Evolutionary conservation across 1,140 invertebrate species (phyloP).

Genomic region (Hestina assimilis): DNA sequence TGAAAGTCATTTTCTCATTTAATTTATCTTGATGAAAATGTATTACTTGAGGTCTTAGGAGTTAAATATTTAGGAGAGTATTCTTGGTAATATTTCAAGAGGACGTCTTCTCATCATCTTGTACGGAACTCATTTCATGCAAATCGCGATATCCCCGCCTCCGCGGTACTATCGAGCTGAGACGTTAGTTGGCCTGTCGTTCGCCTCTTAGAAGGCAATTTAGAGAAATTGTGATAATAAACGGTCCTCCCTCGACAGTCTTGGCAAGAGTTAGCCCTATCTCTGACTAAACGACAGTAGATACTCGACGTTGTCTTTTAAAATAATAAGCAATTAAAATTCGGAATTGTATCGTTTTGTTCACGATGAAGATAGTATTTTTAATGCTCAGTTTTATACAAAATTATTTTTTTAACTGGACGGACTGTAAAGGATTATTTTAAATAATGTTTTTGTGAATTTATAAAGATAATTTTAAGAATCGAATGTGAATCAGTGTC

Average conservation of each 20-base stretch:
- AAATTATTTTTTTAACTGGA: too few relatives aligned
- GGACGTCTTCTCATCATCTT: slow-evolving; percentile 14
- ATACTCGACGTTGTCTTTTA: slow-evolving; percentile 47
- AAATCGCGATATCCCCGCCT: slow-evolving; percentile 42
- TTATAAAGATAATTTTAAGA: too few relatives aligned
- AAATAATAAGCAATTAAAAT: slow-evolving; percentile 60
- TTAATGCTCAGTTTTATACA: too few relatives aligned
- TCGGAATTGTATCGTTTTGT: slow-evolving; percentile 37
- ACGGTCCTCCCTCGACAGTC: slow-evolving; percentile 16
- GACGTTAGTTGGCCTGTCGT: slow-evolving; percentile 22
- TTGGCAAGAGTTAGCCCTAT: slow-evolving; percentile 34
- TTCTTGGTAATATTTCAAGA: slow-evolving; percentile 15
- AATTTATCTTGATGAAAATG: too few relatives aligned
- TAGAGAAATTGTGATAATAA: slow-evolving; percentile 40
- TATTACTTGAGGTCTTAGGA: too few relatives aligned
- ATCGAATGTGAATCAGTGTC: too few relatives aligned
- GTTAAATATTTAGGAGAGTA: slow-evolving; percentile 1
- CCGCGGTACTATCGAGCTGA: slow-evolving; percentile 10
- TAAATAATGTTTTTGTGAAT: too few relatives aligned
- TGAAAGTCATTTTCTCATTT: too few relatives aligned
- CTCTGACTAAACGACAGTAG: slow-evolving; percentile 36
- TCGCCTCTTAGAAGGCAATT: slow-evolving; percentile 26
- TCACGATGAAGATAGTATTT: too few relatives aligned
- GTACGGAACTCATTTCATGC: slow-evolving; percentile 53
- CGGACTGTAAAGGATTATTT: too few relatives aligned